Evolutionary conservation across 1,140 invertebrate species (phyloP).

Genomic region (Zaprionus gabonicus): DNA sequence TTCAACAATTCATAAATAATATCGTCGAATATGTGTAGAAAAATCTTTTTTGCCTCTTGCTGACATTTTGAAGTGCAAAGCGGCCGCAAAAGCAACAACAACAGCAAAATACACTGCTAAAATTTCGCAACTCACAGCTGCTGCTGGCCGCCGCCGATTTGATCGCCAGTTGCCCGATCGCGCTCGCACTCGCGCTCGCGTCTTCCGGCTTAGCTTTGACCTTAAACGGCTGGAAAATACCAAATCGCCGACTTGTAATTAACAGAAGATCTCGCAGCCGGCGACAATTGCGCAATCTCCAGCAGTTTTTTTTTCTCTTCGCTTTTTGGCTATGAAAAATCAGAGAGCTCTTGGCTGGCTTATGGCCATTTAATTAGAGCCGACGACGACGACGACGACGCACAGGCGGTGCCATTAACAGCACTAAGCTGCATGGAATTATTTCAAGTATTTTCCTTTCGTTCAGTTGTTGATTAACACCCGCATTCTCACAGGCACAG

Average conservation of each 20-base stretch:
- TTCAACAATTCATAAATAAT: constrained; percentile 76
- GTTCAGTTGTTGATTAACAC: constrained; percentile 20
- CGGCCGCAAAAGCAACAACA: constrained; percentile 18
- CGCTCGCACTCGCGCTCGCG: not conserved
- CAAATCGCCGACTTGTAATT: constrained; percentile 66
- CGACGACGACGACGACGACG: constrained; percentile 37
- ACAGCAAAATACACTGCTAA: constrained; percentile 15
- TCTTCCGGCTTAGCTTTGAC: constrained; percentile 76
- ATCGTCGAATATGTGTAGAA: constrained; percentile 53
- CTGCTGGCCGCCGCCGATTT: not conserved
- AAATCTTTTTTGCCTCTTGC: constrained; percentile 55
- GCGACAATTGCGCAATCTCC: constrained; percentile 55
- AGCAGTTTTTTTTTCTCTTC: constrained; percentile 12
- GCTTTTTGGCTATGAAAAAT: constrained; percentile 1
- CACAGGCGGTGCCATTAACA: constrained; percentile 27
- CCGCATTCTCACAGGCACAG: constrained; percentile 27
- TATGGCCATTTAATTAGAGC: constrained; percentile 65
- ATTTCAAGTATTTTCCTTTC: constrained; percentile 10
- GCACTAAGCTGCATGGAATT: constrained; percentile 11
- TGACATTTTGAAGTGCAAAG: constrained; percentile 78
- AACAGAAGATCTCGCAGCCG: constrained; percentile 59
- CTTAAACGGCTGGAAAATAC: constrained; percentile 67
- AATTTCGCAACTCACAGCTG: constrained; percentile 70
- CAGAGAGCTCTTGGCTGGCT: constrained; percentile 3
- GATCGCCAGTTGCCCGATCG: constrained; percentile 19